A percentile compares a stretch with the other conserved stretches of the same genome.
Evolutionary conservation across 2,113 vertebrate genomes (phyloP).

Genomic region (Cervus canadensis): DNA sequence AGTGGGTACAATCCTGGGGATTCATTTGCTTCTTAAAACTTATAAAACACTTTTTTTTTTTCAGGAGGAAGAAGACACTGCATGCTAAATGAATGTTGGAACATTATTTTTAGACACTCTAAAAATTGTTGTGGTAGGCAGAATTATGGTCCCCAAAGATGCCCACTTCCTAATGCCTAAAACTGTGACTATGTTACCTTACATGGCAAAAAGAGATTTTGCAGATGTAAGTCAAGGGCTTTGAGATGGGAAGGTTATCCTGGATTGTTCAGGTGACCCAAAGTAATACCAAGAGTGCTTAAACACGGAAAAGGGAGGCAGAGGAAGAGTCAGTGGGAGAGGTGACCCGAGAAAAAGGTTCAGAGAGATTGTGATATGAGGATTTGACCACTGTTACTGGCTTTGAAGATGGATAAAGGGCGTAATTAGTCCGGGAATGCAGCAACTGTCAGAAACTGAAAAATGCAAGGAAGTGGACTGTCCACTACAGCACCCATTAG

Average conservation of each 20-base stretch:
- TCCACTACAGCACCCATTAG: not conserved
- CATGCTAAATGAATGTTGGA: not conserved
- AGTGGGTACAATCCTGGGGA: not conserved
- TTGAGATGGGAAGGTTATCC: not conserved
- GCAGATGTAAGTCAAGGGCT: not conserved
- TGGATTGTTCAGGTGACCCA: not conserved
- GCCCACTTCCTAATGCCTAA: not conserved
- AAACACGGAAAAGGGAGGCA: not conserved
- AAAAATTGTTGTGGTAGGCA: not conserved
- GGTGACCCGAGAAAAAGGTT: no score
- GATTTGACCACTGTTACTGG: not conserved
- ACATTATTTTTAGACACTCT: not conserved
- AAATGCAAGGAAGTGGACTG: not conserved
- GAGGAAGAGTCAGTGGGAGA: not conserved
- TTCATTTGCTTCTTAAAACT: not conserved
- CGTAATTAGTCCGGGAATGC: not conserved
- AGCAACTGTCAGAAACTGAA: not conserved
- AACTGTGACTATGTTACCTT: not conserved
- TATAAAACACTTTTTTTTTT: not conserved
- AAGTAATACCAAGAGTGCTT: not conserved
- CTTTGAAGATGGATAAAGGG: not conserved
- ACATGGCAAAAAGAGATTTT: not conserved
- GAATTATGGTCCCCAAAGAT: not conserved
- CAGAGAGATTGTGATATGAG: fast-evolving
- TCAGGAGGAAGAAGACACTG: not conserved